Evolutionary conservation across 2,888 invertebrate genomes (phyloP).

Genomic region (Drosophila greeni): DNA sequence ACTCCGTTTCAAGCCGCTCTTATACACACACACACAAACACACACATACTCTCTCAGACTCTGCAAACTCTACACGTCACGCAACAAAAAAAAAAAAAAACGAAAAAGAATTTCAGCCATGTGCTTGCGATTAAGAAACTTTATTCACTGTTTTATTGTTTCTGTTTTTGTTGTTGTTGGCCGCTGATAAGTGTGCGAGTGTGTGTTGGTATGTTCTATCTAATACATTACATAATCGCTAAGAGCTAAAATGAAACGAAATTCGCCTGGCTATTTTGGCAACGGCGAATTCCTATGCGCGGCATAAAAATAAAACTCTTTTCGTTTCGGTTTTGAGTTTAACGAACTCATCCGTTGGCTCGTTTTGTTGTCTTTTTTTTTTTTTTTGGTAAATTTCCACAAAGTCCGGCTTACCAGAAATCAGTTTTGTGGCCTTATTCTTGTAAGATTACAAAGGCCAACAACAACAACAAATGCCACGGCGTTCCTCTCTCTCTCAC

Average conservation of each 20-base stretch:
- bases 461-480: constrained; percentile 13
- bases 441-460: constrained; percentile 57
- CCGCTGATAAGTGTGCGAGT: constrained; percentile 32
- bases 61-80: constrained; percentile 53
- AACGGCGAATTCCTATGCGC: constrained; percentile 21
- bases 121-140: constrained; percentile 66
- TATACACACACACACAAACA: constrained; percentile 7
- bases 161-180: constrained; percentile 28
- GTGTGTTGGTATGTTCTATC: constrained; percentile 15
- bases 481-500: constrained; percentile 17
- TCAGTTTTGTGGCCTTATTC: constrained; percentile 45
- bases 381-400: constrained; percentile 46
- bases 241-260: constrained; percentile 8
- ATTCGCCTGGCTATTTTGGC: constrained; percentile 36
- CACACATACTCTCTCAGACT: constrained; percentile 31
- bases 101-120: constrained; percentile 45
- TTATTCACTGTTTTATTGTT: constrained; percentile 27
- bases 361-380: background rate
- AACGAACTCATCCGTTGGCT: constrained; percentile 23
- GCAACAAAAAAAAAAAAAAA: constrained; percentile 46
- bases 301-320: constrained; percentile 30
- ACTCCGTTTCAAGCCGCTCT: constrained; percentile 2
- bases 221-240: constrained; percentile 39
- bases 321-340: constrained; percentile 17
- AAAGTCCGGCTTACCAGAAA: constrained; percentile 40